Evolutionary conservation across 2,797 vertebrate species (phyloP).

Genomic region (Epinephelus coioides): DNA sequence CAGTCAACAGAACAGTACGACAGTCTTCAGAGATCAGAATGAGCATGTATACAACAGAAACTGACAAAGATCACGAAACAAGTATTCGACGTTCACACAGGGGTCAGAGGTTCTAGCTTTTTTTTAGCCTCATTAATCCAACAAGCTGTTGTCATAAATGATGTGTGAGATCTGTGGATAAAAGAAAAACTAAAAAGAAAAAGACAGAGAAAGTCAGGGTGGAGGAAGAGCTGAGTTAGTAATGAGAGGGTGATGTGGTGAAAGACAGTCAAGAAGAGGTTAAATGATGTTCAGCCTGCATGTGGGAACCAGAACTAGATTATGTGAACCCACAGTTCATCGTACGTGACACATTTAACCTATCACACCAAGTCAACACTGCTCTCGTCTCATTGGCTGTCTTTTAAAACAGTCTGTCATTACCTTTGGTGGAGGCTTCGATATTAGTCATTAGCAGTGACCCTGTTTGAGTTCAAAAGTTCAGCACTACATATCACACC

Average conservation of each 20-base stretch:
- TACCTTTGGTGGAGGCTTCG: background rate
- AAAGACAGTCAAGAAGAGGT: background rate
- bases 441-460: background rate
- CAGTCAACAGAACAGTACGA: background rate
- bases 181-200: background rate
- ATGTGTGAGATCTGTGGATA: too few relatives aligned
- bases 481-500: background rate
- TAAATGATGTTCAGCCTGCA: background rate
- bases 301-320: constrained; percentile 9
- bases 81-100: background rate
- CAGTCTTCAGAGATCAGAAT: background rate
- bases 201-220: background rate
- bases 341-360: background rate
- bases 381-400: constrained; percentile 6
- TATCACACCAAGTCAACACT: background rate
- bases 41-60: background rate
- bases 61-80: background rate
- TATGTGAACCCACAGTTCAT: background rate
- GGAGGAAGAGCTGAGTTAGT: constrained; percentile 2
- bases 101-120: background rate
- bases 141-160: background rate
- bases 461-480: background rate
- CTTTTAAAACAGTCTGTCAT: constrained; percentile 2
- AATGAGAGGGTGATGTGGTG: constrained; percentile 7
- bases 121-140: background rate